Evolutionary conservation across 2,888 invertebrate genomes (phyloP).

Genomic region (Sinelater perroti): DNA sequence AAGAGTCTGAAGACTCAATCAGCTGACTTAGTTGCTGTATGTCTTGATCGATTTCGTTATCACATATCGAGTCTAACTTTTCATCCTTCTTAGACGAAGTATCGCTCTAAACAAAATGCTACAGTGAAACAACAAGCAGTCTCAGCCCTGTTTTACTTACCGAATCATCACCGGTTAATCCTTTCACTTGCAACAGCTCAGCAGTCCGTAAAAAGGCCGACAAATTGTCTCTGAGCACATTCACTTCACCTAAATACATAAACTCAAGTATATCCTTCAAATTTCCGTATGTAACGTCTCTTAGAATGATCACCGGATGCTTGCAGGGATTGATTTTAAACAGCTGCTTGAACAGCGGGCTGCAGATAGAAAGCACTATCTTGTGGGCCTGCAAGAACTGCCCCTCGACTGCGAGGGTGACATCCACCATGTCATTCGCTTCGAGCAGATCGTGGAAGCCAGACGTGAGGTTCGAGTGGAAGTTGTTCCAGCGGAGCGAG

Average conservation of each 20-base stretch:
- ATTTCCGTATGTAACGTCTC: conserved; percentile 74
- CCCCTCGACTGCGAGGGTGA: conserved; percentile 80
- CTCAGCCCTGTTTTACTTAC: conserved; percentile 46
- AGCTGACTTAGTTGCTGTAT: conserved; percentile 51
- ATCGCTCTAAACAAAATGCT: conserved; percentile 52
- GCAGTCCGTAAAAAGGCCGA: conserved; percentile 76
- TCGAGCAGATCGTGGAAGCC: conserved; percentile 77
- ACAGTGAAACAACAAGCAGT: conserved; percentile 4
- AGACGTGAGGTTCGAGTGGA: conserved; percentile 76
- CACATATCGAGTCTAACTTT: conserved; percentile 51
- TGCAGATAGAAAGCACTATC: conserved; percentile 79
- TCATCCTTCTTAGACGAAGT: conserved; percentile 56
- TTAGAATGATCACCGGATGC: conserved; percentile 77
- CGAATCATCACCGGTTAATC: conserved; percentile 66
- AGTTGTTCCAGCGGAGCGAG: conserved; percentile 82
- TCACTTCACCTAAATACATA: conserved; percentile 79
- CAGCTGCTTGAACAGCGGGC: conserved; percentile 79
- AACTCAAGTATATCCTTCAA: conserved; percentile 75
- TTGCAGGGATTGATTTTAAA: conserved; percentile 78
- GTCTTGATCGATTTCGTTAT: conserved; percentile 53
- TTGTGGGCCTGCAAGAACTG: conserved; percentile 80
- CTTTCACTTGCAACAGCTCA: conserved; percentile 75
- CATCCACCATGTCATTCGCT: conserved; percentile 79
- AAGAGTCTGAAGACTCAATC: conserved; percentile 50
- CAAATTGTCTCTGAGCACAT: conserved; percentile 74